A percentile compares a stretch with the other conserved stretches of the same genome.
phyloP scores from a whole-genome alignment of 2,797 vertebrate genomes.

The Bradypus variegatus region DNA sequence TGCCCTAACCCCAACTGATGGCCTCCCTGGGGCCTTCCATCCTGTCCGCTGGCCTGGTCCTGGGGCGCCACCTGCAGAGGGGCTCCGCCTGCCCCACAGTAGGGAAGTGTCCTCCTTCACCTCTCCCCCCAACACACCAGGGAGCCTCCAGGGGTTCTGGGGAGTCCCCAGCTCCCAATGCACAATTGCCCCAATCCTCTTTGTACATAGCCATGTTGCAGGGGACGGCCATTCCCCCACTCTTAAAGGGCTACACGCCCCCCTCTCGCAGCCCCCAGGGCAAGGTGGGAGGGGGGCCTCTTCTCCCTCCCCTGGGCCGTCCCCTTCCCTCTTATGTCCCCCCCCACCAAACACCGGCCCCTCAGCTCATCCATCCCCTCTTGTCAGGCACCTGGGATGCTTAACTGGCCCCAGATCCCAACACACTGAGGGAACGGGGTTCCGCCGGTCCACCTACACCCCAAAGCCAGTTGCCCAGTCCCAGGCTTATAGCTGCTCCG shows the following conservation, averaged over 20 bases:
- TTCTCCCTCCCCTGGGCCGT: constrained; percentile 42
- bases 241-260: constrained; percentile 62
- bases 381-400: neutral
- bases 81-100: neutral
- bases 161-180: neutral
- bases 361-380: neutral
- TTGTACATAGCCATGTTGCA: constrained; percentile 63
- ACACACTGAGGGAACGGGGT: neutral
- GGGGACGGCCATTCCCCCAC: constrained; percentile 46
- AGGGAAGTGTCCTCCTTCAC: neutral
- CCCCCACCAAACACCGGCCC: neutral
- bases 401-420: neutral
- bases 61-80: neutral
- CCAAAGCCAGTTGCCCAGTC: neutral
- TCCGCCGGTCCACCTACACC: neutral
- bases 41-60: neutral
- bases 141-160: neutral
- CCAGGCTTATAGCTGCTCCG: neutral
- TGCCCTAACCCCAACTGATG: neutral
- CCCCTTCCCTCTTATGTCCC: neutral
- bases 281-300: constrained; percentile 38
- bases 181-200: constrained; percentile 26
- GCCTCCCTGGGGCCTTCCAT: neutral
- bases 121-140: neutral
- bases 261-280: constrained; percentile 47